A percentile compares a stretch with the other conserved stretches of the same genome.
Conservation (phyloP, 2,888 invertebrate species). For the Amiota communis region DNA sequence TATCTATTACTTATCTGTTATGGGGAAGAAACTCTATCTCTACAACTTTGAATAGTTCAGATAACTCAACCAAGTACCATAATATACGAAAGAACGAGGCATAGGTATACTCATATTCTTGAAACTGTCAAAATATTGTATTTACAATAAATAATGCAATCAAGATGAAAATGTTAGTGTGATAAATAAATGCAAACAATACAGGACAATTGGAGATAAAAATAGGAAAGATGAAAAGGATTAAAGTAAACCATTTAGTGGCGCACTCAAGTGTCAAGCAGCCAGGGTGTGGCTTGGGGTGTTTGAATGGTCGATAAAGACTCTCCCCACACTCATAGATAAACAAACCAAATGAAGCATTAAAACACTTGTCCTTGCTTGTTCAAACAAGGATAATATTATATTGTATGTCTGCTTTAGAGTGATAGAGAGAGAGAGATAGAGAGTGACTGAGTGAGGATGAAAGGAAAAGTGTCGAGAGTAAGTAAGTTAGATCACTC, state of each 20-base stretch:
- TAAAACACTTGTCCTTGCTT: conserved; percentile 63
- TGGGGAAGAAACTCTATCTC: too few species aligned
- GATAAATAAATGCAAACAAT: conserved; percentile 7
- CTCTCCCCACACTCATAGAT: conserved; percentile 45
- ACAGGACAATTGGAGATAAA: conserved; percentile 3
- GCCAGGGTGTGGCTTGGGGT: background rate
- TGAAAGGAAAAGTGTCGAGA: too few species aligned
- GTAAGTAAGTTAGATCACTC: too few species aligned
- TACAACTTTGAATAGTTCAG: too few species aligned
- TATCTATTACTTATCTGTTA: too few species aligned
- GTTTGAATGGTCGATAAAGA: background rate
- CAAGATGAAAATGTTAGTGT: conserved; percentile 3
- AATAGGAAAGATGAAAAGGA: conserved; percentile 7
- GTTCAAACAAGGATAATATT: conserved; percentile 20
- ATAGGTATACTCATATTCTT: conserved; percentile 25
- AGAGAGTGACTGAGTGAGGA: too few species aligned
- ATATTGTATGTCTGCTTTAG: too few species aligned
- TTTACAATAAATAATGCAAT: conserved; percentile 16
- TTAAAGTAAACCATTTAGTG: conserved; percentile 29
- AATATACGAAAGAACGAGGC: too few species aligned
- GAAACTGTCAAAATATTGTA: conserved; percentile 19
- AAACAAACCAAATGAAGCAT: conserved; percentile 71
- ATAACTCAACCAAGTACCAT: too few species aligned
- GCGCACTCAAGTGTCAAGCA: conserved; percentile 11
- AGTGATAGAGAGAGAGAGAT: too few species aligned